phyloP scores from a whole-genome alignment of 92 coral and sea anemone species.

The Zoanthus gigantus region DNA sequence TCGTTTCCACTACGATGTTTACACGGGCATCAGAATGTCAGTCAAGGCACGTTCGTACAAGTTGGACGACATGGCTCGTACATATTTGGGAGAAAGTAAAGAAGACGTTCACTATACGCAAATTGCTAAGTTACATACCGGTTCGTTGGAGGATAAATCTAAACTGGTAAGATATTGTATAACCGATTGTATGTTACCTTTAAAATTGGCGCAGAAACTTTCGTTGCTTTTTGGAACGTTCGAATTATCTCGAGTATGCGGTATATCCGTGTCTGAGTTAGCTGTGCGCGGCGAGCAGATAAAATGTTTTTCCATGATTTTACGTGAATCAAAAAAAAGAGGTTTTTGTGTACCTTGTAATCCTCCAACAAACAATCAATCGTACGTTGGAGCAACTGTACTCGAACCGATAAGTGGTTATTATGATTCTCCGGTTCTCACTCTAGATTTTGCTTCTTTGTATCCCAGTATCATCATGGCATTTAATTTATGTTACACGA shows the following conservation, averaged over 20 bases:
- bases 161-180: neutral
- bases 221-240: neutral
- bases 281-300: neutral
- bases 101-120: neutral
- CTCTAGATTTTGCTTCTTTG: constrained; percentile 1
- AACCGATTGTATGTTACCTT: neutral
- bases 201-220: neutral
- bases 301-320: neutral
- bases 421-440: neutral
- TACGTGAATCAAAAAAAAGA: neutral
- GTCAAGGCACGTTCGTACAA: neutral
- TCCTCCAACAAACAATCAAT: neutral
- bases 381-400: neutral
- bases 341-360: neutral
- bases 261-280: neutral
- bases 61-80: neutral
- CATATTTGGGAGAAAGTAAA: neutral
- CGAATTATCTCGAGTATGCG: neutral
- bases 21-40: neutral
- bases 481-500: neutral
- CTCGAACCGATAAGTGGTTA: neutral
- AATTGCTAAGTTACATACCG: neutral
- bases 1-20: neutral
- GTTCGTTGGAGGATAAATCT: neutral
- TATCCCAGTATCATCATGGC: constrained; percentile 17